Base-by-base conservation (phyloP, 2,888 invertebrate genomes). In the Camponotus fellah region DNA sequence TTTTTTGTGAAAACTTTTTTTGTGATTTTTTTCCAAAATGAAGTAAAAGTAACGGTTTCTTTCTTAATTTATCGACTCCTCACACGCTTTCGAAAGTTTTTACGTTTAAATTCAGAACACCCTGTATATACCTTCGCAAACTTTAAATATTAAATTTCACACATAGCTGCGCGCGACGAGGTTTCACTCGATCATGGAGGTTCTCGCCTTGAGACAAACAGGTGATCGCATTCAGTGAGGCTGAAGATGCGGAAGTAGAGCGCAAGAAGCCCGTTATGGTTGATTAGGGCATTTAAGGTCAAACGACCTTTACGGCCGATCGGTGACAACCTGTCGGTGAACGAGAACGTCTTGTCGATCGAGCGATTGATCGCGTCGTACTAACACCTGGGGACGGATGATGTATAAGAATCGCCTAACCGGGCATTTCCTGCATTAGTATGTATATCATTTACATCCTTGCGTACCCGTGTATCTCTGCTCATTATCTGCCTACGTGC, bases 361-460 rank as follows among this genome's bases (percentile, higher is more conserved):
- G 89, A 91, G 92, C 92, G 92, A 93, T 92, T 89, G 87, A 85
- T 85, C 84, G 87, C 75, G 86, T 75, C 84, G 53, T 21, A n/a
- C 87, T 84, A 89, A 91, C 94, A 94, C 93, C 93, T 94, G 94
- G 92, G 56, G 60, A 84, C 90, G 89, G 88, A 92, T 92, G 94
- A 94, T 94, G 93, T 93, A 94, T 94, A 91, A 86, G 85, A 26
- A 26, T 26, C 26, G 86, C 92, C 92, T 91, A 90, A 92, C 85
- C 84, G 86, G 89, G 91, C 87, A 91, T 92, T 94, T 94, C 94
- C 94, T 94, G 91, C 91, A 91, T 93, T 91, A 85, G 91, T 92
- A 90, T 92, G 91, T 92, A 90, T 92, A 92, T 93, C 93, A 91
- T 93, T 93, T 92, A 92, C 92, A 92, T 92, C 92, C 91, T 88